A percentile compares a stretch with the other conserved stretches of the same genome.
Evolutionary conservation across 2,888 invertebrate genomes (phyloP).

Genomic region (Tuberolachnus salignus): DNA sequence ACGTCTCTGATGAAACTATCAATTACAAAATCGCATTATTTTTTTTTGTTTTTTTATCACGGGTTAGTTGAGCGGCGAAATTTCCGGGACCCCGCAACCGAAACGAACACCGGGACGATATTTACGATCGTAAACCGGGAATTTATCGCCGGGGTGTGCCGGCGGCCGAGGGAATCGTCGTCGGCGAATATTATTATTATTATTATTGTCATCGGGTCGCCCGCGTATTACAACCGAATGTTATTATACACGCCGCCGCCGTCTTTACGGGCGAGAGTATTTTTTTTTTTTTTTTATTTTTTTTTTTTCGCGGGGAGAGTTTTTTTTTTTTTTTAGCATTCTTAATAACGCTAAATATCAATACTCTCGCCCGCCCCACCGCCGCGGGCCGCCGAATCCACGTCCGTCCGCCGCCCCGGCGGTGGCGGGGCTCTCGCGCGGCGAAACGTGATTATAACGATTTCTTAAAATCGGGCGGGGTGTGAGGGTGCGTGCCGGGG

Average conservation of each 20-base stretch:
- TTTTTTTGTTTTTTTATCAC: too few species aligned
- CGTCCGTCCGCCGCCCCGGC: background rate
- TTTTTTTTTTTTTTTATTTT: too few species aligned
- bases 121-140: background rate
- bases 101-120: background rate
- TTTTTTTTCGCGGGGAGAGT: conserved; percentile 26
- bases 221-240: background rate
- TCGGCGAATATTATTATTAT: conserved; percentile 19
- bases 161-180: too few species aligned
- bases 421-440: conserved; percentile 12
- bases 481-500: conserved; percentile 10
- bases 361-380: conserved; percentile 32
- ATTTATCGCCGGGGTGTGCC: background rate
- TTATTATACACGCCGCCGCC: background rate
- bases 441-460: conserved; percentile 54
- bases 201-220: too few species aligned
- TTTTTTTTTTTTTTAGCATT: too few species aligned
- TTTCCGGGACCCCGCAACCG: too few species aligned
- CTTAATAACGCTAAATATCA: conserved; percentile 55
- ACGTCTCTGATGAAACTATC: too few species aligned
- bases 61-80: too few species aligned
- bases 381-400: conserved; percentile 3
- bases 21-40: too few species aligned
- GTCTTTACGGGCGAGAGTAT: background rate
- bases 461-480: conserved; percentile 59